A percentile compares a stretch with the other conserved stretches of the same genome.
These are phyloP conservation scores for Pseudomyrmex sp. DNA, from an alignment of 1,140 invertebrate genomes.

Conservation along the genomic window DNA sequence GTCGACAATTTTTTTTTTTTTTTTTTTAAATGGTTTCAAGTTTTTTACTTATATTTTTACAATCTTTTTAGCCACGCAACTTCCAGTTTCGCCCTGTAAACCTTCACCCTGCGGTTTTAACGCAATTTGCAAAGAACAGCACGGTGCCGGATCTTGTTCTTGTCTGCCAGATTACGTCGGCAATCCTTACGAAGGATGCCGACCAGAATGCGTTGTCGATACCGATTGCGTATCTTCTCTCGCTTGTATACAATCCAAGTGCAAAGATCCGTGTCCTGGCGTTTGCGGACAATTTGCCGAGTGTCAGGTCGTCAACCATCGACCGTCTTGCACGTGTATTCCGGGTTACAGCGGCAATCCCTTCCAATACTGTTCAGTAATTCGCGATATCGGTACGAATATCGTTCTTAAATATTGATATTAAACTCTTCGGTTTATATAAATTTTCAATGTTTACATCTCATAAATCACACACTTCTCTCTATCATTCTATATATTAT, in stretches of 20 bases:
- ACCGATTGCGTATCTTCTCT: slow-evolving; percentile 84
- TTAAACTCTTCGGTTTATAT: neutral
- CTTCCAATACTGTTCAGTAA: slow-evolving; percentile 82
- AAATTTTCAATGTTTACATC: neutral
- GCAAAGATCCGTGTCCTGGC: slow-evolving; percentile 84
- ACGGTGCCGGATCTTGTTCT: slow-evolving; percentile 82
- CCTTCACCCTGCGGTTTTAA: slow-evolving; percentile 85
- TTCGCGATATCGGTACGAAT: slow-evolving; percentile 41
- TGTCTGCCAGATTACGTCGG: slow-evolving; percentile 86
- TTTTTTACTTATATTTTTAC: neutral
- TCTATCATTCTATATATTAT: slow-evolving; percentile 10
- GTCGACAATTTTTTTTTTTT: neutral
- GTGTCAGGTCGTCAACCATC: slow-evolving; percentile 88
- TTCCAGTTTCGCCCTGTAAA: slow-evolving; percentile 79
- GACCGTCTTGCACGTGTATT: slow-evolving; percentile 88
- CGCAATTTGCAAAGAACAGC: slow-evolving; percentile 82
- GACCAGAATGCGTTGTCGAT: slow-evolving; percentile 84
- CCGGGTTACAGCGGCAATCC: slow-evolving; percentile 90
- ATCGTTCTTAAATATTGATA: slow-evolving; percentile 10
- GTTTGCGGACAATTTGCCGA: slow-evolving; percentile 88
- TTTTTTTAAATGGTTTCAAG: neutral
- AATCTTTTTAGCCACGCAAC: slow-evolving; percentile 74
- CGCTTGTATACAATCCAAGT: slow-evolving; percentile 84
- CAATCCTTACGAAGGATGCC: slow-evolving; percentile 86
- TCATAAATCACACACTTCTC: neutral